Evolutionary conservation across 2,113 vertebrate genomes (phyloP).

Genomic region (Triplophysa tibetana): DNA sequence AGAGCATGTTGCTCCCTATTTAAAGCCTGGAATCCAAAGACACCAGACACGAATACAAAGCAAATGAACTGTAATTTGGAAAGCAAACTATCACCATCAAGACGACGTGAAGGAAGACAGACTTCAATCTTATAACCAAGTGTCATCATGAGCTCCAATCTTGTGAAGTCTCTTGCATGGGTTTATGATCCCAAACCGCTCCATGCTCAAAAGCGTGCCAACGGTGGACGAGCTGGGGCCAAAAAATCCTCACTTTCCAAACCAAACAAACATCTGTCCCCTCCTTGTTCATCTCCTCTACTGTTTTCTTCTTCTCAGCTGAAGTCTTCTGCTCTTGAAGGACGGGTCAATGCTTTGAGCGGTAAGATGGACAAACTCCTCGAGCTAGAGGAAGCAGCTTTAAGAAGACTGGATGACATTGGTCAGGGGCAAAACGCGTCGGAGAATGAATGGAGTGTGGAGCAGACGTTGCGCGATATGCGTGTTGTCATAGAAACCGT

Average conservation of each 20-base stretch:
- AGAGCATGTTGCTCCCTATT: slow-evolving; percentile 35
- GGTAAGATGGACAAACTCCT: slow-evolving; percentile 80
- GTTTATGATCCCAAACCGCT: slow-evolving; percentile 78
- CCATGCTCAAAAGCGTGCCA: slow-evolving; percentile 69
- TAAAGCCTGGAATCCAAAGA: slow-evolving; percentile 53
- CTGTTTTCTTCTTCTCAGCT: slow-evolving; percentile 9
- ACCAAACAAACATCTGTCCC: slow-evolving; percentile 47
- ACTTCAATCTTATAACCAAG: neutral
- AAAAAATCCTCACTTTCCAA: slow-evolving; percentile 58
- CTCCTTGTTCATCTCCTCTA: slow-evolving; percentile 19
- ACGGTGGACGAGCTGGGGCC: slow-evolving; percentile 27
- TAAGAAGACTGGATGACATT: slow-evolving; percentile 76
- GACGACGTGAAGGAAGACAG: neutral
- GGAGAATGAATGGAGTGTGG: slow-evolving; percentile 58
- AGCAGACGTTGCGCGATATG: slow-evolving; percentile 69
- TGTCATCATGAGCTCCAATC: slow-evolving; percentile 65
- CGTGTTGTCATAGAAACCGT: slow-evolving; percentile 68
- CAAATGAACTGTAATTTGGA: neutral
- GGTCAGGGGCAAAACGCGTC: slow-evolving; percentile 43
- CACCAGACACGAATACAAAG: slow-evolving; percentile 32
- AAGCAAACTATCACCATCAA: neutral
- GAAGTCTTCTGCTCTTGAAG: slow-evolving; percentile 65
- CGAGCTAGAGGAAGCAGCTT: slow-evolving; percentile 75
- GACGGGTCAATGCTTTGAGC: slow-evolving; percentile 74
- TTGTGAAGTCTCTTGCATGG: slow-evolving; percentile 83